phyloP scores from a whole-genome alignment of 2,113 vertebrate species.

The cat (Felis catus) region DNA sequence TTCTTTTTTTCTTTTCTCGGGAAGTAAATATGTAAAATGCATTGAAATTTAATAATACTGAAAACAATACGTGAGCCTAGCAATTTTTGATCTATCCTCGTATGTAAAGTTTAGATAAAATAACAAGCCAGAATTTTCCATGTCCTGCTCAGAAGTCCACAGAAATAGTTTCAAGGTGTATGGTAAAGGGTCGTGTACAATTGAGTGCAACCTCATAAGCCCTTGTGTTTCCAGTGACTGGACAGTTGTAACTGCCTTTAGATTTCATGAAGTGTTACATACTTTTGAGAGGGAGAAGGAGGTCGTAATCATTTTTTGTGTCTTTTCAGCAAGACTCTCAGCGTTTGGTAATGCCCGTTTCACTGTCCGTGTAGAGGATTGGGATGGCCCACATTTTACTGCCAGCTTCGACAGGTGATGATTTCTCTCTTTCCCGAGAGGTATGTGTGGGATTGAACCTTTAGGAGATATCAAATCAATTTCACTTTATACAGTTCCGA shows the following conservation, averaged over 20 bases:
- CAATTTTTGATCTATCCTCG: not conserved
- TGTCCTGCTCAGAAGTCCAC: not conserved
- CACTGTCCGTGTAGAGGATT: not conserved
- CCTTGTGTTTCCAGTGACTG: not conserved
- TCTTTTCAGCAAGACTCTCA: not conserved
- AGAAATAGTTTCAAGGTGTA: not conserved
- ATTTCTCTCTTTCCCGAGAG: not conserved
- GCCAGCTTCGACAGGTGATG: accelerated
- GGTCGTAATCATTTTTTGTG: not conserved
- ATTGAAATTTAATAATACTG: not conserved
- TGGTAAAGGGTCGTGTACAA: not conserved
- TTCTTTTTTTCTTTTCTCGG: not conserved
- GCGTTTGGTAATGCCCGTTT: not conserved
- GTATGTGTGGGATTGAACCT: not conserved
- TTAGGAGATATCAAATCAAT: not conserved
- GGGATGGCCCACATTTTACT: too few relatives aligned
- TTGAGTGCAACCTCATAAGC: not conserved
- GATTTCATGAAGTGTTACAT: not conserved
- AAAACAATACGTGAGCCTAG: not conserved
- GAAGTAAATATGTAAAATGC: not conserved
- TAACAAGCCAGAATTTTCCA: not conserved
- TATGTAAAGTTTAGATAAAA: not conserved
- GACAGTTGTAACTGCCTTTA: not conserved
- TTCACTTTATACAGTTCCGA: not conserved
- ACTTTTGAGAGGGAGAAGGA: not conserved